These are phyloP conservation scores for Leucosticte australis DNA, from an alignment of 2,113 vertebrate species.

Conservation along the genomic window DNA sequence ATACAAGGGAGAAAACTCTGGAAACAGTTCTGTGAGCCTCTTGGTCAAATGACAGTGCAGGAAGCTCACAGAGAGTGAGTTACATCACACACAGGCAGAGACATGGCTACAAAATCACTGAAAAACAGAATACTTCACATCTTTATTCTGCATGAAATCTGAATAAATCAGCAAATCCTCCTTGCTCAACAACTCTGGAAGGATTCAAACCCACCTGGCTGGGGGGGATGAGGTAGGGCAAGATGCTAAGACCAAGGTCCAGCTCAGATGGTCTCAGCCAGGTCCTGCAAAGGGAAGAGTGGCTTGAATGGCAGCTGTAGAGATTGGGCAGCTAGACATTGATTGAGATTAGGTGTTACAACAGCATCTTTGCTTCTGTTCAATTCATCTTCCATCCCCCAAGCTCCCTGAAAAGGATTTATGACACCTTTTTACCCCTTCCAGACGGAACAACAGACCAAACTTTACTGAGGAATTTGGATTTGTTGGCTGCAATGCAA, in stretches of 20 bases:
- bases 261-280: background rate
- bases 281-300: background rate
- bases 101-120: background rate
- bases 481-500: background rate
- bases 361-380: background rate
- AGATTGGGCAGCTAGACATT: background rate
- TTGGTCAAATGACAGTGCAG: background rate
- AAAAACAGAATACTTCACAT: background rate
- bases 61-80: background rate
- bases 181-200: background rate
- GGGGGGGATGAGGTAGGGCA: accelerated
- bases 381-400: background rate
- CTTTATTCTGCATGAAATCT: background rate
- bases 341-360: background rate
- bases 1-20: background rate
- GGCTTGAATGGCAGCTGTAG: background rate
- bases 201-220: background rate
- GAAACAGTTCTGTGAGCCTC: slow-evolving; percentile 1
- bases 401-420: accelerated
- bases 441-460: background rate
- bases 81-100: background rate
- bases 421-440: background rate
- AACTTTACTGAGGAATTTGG: background rate
- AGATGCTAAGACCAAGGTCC: background rate
- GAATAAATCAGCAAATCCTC: background rate